phyloP scores from a whole-genome alignment of 1,140 invertebrate species.

The Laupala kohalensis region DNA sequence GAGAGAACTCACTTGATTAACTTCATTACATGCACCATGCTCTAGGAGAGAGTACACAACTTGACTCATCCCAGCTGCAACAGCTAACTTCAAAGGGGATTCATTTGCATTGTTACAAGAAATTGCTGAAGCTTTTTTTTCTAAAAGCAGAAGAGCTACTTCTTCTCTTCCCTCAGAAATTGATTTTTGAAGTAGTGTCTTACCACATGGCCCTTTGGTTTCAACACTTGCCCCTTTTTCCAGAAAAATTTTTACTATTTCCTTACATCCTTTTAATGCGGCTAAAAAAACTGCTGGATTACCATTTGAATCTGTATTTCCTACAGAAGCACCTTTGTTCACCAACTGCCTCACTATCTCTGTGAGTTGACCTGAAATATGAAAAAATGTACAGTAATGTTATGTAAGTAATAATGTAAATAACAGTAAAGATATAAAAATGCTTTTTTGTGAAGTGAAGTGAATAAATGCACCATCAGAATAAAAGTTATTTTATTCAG shows the following conservation, averaged over 20 bases:
- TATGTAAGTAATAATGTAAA: not conserved
- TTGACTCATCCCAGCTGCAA: not conserved
- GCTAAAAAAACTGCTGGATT: not conserved
- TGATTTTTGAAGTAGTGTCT: not conserved
- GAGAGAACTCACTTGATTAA: too few species aligned
- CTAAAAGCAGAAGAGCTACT: not conserved
- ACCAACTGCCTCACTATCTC: not conserved
- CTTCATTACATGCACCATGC: not conserved
- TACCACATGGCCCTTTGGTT: not conserved
- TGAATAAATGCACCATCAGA: too few species aligned
- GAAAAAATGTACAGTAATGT: not conserved
- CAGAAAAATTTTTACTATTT: not conserved
- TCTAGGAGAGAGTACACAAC: not conserved
- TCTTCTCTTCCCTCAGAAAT: not conserved
- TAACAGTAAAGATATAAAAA: not conserved
- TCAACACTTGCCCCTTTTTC: not conserved
- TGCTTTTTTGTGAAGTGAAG: too few species aligned
- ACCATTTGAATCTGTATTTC: not conserved
- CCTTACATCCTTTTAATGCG: not conserved
- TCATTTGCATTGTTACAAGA: not conserved
- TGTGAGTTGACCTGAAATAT: not conserved
- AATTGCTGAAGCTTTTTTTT: not conserved
- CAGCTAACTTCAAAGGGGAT: not conserved
- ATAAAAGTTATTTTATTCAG: too few species aligned
- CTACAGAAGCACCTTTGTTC: not conserved